These are phyloP conservation scores for Corella eumyota DNA, from an alignment of 23 tunicate genomes.

Conservation along the genomic window DNA sequence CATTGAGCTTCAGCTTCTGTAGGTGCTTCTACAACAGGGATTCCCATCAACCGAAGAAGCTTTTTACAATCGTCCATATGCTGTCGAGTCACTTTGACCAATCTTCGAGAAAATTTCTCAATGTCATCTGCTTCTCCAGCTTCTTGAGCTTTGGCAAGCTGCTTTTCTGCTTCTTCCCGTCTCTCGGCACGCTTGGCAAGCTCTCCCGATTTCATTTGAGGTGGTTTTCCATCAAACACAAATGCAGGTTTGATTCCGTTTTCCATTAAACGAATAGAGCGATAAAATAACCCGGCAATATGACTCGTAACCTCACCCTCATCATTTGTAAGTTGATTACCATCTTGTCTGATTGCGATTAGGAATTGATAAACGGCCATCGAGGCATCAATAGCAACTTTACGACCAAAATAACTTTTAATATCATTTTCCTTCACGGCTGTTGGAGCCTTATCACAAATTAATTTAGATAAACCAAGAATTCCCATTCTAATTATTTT, in stretches of 20 bases:
- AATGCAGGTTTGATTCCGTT: slow-evolving; percentile 92
- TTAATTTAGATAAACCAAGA: slow-evolving; percentile 77
- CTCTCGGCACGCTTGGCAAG: slow-evolving; percentile 82
- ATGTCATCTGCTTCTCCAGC: slow-evolving; percentile 73
- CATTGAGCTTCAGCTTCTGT: slow-evolving; percentile 98
- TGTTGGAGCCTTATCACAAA: slow-evolving; percentile 87
- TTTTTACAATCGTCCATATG: slow-evolving; percentile 85
- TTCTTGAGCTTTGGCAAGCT: slow-evolving; percentile 88
- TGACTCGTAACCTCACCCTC: slow-evolving; percentile 98
- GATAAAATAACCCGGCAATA: slow-evolving; percentile 84
- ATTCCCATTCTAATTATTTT: too few relatives aligned
- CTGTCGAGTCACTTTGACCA: slow-evolving; percentile 58
- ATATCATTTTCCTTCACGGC: slow-evolving; percentile 73
- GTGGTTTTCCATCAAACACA: slow-evolving; percentile 98
- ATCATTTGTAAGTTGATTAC: slow-evolving; percentile 89
- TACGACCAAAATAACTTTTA: slow-evolving; percentile 90
- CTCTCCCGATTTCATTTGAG: slow-evolving; percentile 90
- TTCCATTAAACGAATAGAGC: slow-evolving; percentile 78
- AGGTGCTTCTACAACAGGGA: slow-evolving; percentile 84
- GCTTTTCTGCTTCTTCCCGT: slow-evolving; percentile 83
- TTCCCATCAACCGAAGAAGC: slow-evolving; percentile 70
- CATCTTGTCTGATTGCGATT: slow-evolving; percentile 95
- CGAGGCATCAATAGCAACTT: slow-evolving; percentile 89
- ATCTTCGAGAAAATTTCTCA: slow-evolving; percentile 54
- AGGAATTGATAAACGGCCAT: slow-evolving; percentile 92